Conservation (phyloP, 2,888 invertebrate genomes). For the Cheilosia grossa region DNA sequence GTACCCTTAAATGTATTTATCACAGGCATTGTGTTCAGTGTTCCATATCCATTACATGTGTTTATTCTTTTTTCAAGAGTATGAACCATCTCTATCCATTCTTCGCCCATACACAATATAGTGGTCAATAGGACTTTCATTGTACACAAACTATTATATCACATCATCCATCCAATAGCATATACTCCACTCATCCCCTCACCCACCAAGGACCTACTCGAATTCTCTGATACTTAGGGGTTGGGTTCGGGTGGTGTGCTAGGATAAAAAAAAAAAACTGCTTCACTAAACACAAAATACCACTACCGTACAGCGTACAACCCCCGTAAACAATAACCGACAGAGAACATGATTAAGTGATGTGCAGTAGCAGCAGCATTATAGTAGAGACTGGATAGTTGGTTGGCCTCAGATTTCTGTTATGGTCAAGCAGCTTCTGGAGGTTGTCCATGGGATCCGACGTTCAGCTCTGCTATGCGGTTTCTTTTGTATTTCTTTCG, state of each 20-base stretch:
- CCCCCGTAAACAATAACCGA: constrained; percentile 68
- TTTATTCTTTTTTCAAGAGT: not conserved
- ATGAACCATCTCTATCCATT: constrained; percentile 3
- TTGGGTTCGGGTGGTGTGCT: not conserved
- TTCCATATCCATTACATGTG: constrained; percentile 10
- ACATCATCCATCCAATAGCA: constrained; percentile 23
- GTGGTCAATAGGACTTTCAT: constrained; percentile 62
- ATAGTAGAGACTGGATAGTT: constrained; percentile 7
- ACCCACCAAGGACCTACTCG: not conserved
- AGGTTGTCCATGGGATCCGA: constrained; percentile 4
- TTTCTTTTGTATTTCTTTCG: constrained; percentile 52
- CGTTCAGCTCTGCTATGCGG: constrained; percentile 50
- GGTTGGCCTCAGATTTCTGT: constrained; percentile 52
- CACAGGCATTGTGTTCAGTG: constrained; percentile 13
- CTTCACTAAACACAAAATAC: constrained; percentile 62
- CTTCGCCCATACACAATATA: constrained; percentile 15
- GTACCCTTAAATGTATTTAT: constrained; percentile 22
- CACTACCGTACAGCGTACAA: constrained; percentile 37
- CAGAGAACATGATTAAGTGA: constrained; percentile 71
- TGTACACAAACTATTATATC: constrained; percentile 37
- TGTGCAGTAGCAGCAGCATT: constrained; percentile 45
- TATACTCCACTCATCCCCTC: constrained; percentile 7
- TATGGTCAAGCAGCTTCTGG: constrained; percentile 39
- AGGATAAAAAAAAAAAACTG: constrained; percentile 16
- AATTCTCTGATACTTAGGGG: constrained; percentile 14